Base-by-base conservation (phyloP, 2,888 invertebrate species). In the Eristalis tenax region DNA sequence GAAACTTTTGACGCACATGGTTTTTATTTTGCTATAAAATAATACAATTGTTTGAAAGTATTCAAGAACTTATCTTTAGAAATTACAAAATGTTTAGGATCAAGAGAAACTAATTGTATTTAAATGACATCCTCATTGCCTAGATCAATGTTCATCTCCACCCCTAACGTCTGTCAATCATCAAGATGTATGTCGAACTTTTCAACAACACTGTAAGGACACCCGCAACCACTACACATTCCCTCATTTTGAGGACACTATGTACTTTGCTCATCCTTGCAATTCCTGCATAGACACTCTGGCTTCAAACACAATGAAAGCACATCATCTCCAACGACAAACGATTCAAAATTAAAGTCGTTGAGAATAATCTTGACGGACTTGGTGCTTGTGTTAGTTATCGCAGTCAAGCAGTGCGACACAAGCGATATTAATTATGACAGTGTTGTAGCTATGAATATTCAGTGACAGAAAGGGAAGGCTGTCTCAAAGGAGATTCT, bases 271-370 rank as follows among this genome's bases (percentile, higher is more conserved):
- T 73, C 70, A 79, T 75, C 63, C 70, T 66, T 56, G 40, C 38
- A 69, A 35, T 71, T 71, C 69, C 63, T 68, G 22, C 56, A 61
- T 43, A 83, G 87, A 83, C 79, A 79, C 86, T 87, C 79, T 78
- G 70, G 8, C 64, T 57, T 68, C 69, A 40, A 63, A 75, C 57
- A 56, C 78, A 79, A 79, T 64, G 79, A 79, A 83, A 59, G 78
- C 71, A 79, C 80, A 79, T 80, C 85, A 73, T 81, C 86, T 61
- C 87, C 75, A 80, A 80, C 83, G 88, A 89, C 89, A 89, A 88
- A 76, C 89, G 86, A 89, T 89, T 88, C 88, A 89, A 89, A 89
- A 89, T 89, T 89, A 89, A 89, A 88, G 80, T 89, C 89, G 89
- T 89, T 88, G 86, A 88, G 79, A 75, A 73, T 56, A 68, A 81